Evolutionary conservation across 2,113 vertebrate genomes (phyloP), one percentile per base, ranked within the genome.

Genomic region (Hyaena hyaena): DNA sequence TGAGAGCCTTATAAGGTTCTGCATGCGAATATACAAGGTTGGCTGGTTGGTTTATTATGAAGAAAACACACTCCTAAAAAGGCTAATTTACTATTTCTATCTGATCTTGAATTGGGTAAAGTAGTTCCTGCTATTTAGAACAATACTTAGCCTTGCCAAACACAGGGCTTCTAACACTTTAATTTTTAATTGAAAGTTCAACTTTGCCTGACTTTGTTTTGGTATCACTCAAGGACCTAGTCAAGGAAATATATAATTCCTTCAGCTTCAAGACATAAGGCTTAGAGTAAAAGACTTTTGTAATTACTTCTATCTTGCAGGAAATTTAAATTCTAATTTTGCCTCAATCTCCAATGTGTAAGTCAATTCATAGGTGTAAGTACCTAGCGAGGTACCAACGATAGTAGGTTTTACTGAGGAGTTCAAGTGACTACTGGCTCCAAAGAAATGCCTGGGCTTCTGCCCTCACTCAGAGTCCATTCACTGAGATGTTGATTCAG

Each of bases 121-220:
- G 19, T 93, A 66, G 48, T 93, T 88, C 58, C 21, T 84, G 10
- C 84, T 85, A 76, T 48, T 92, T 95, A 92, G 71, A 12, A 6
- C 63, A 98, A 92, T 89, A 97, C 23, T 53, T 80, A 83, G 73
- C 50, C 48, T 94, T 81, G 79, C 12, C 95, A 95, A 90, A 85
- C 26, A 97, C 5, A 92, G 28, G 3, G 3, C 23, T 94, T 55
- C 7, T 95, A 65, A 39, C 74, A 85, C 82, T 92, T 93, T 93
- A 96, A 80, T 71, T 71, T 92, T 93, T 93, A 96, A 80, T 71
- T 71, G 10, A 53, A 84, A 81, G 26, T 61, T 58, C 61, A 79
- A 91, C 61, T 43, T 50, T 95, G 31, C 31, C 26, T 81, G 43
- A 91, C 50, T 76, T 88, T 84, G 28, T n/a, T 74, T 53, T 39